These are phyloP conservation scores for Phoxinus phoxinus DNA, from an alignment of 2,113 vertebrate genomes.

Conservation along the genomic window DNA sequence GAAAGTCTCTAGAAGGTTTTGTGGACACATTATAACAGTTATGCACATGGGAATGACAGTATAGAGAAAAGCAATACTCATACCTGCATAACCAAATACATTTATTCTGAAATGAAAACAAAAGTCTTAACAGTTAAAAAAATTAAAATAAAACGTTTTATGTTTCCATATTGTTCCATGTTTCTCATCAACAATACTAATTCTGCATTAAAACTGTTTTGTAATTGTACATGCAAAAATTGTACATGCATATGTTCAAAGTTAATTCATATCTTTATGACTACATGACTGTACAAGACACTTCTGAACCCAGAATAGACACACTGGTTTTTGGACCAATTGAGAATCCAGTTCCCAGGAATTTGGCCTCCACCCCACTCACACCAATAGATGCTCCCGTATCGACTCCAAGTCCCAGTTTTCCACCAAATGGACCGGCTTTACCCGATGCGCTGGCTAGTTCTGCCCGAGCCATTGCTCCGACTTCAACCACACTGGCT, in stretches of 20 bases:
- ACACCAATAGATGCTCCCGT: background rate
- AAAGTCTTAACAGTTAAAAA: background rate
- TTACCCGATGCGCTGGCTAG: slow-evolving; percentile 42
- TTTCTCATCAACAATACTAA: too few relatives aligned
- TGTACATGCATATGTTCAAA: background rate
- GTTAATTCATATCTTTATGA: background rate
- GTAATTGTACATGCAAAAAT: too few relatives aligned
- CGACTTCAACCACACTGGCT: background rate
- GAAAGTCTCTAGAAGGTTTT: too few relatives aligned
- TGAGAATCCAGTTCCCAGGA: slow-evolving; percentile 39
- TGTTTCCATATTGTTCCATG: background rate
- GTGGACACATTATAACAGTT: too few relatives aligned
- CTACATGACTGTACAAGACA: background rate
- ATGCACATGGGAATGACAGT: too few relatives aligned
- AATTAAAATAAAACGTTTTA: background rate
- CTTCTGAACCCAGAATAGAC: background rate
- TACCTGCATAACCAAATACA: background rate
- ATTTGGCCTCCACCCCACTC: slow-evolving; percentile 28
- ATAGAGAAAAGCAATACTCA: too few relatives aligned
- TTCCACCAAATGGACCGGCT: slow-evolving; percentile 43
- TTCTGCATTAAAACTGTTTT: too few relatives aligned
- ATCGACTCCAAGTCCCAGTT: slow-evolving; percentile 33
- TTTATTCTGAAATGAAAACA: background rate
- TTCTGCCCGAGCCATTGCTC: slow-evolving; percentile 48
- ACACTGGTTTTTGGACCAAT: slow-evolving; percentile 7